Percentiles rank a stretch among this genome's conserved stretches.
These are phyloP conservation scores for Drosophila murphyi DNA, from an alignment of 1,140 invertebrate genomes.

Conservation along the genomic window DNA sequence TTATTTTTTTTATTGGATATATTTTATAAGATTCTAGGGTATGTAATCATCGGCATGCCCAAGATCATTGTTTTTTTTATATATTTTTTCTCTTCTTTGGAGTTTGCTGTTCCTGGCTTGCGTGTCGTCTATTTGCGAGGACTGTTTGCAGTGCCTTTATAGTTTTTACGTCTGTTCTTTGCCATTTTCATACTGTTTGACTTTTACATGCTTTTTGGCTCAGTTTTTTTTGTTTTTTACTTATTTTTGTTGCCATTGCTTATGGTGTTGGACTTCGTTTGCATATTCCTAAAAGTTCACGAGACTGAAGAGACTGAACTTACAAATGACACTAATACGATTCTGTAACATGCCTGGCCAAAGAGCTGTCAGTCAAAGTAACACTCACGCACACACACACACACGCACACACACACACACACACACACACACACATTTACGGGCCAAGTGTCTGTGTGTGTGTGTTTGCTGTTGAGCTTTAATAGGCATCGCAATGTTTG, in stretches of 20 bases:
- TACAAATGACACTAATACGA: conserved; percentile 73
- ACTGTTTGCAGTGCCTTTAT: conserved; percentile 63
- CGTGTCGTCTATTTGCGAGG: conserved; percentile 40
- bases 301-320: conserved; percentile 57
- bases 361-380: conserved; percentile 64
- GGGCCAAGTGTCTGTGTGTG: neutral
- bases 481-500: conserved; percentile 20
- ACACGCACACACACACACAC: conserved; percentile 27
- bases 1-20: too few relatives aligned
- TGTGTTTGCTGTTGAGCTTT: conserved; percentile 18
- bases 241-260: conserved; percentile 16
- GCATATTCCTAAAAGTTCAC: conserved; percentile 62
- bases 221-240: conserved; percentile 24
- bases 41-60: neutral
- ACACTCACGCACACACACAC: conserved; percentile 24
- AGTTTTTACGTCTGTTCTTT: conserved; percentile 53
- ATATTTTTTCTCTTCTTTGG: conserved; percentile 1
- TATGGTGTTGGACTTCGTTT: conserved; percentile 41
- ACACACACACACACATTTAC: neutral
- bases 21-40: neutral
- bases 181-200: conserved; percentile 48
- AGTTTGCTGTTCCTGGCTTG: conserved; percentile 31
- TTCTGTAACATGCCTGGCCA: conserved; percentile 44
- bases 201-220: conserved; percentile 42
- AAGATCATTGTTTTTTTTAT: neutral